Evolutionary conservation across 2,888 invertebrate genomes (phyloP).

Genomic region (Autographa pulchrina): DNA sequence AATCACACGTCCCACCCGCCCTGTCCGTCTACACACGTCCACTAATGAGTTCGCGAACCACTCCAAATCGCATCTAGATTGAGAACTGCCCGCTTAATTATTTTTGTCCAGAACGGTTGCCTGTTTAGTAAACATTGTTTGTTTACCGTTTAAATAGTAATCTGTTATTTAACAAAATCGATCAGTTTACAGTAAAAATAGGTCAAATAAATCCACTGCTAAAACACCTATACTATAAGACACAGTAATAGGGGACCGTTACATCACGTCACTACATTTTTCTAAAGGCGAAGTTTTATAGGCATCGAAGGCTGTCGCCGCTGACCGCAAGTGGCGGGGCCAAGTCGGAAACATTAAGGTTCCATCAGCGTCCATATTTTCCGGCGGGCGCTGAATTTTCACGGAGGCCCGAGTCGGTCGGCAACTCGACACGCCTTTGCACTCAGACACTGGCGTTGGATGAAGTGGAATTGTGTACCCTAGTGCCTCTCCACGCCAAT

Average conservation of each 20-base stretch:
- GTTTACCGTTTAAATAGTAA: background rate
- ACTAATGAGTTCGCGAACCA: constrained; percentile 84
- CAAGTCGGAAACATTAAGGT: constrained; percentile 88
- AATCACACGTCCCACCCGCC: constrained; percentile 80
- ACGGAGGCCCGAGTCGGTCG: constrained; percentile 79
- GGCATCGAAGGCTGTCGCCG: constrained; percentile 74
- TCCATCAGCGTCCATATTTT: constrained; percentile 87
- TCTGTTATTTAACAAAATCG: background rate
- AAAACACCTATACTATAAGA: constrained; percentile 37
- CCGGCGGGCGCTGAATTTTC: constrained; percentile 83
- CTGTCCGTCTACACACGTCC: constrained; percentile 73
- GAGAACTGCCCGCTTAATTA: constrained; percentile 54
- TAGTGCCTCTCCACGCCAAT: constrained; percentile 75
- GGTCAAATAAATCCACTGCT: constrained; percentile 14
- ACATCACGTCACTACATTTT: constrained; percentile 66
- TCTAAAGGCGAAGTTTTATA: constrained; percentile 75
- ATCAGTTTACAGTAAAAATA: constrained; percentile 7
- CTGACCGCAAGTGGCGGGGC: constrained; percentile 82
- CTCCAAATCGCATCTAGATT: constrained; percentile 69
- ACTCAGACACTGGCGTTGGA: constrained; percentile 82
- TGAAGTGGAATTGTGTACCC: constrained; percentile 82
- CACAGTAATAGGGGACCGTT: constrained; percentile 45
- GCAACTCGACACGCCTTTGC: constrained; percentile 87
- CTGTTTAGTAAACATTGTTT: constrained; percentile 2
- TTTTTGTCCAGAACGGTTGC: constrained; percentile 39